phyloP scores from a whole-genome alignment of 2,888 invertebrate genomes.

The Lasioglossum calceatum region DNA sequence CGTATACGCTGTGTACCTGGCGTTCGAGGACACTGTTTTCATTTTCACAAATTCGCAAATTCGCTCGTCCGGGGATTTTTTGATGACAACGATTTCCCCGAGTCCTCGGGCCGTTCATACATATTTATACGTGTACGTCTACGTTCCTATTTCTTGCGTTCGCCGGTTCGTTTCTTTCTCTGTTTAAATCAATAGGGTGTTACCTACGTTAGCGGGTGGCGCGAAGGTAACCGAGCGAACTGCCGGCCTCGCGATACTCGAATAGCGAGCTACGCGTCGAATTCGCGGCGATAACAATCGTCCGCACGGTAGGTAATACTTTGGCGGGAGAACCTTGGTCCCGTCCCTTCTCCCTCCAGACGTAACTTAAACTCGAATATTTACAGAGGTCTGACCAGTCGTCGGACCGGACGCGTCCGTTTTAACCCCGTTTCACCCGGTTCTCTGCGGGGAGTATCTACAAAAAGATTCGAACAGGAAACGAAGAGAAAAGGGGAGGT shows the following conservation, averaged over 20 bases:
- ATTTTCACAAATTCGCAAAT: background rate
- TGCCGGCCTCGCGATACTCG: background rate
- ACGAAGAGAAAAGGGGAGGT: background rate
- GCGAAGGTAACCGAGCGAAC: background rate
- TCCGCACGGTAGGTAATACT: background rate
- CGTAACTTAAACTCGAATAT: conserved; percentile 9
- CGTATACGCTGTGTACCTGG: conserved; percentile 9
- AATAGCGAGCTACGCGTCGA: background rate
- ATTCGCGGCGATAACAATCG: background rate
- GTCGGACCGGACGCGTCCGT: background rate
- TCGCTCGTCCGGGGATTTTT: background rate
- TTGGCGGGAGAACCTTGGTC: conserved; percentile 10
- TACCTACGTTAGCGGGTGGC: conserved; percentile 49
- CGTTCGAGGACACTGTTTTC: background rate
- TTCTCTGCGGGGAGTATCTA: background rate
- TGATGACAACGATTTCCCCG: conserved; percentile 25
- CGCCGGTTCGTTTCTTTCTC: conserved; percentile 16
- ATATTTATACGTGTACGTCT: conserved; percentile 58
- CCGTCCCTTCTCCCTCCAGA: conserved; percentile 30
- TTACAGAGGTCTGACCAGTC: conserved; percentile 4
- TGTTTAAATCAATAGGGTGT: conserved; percentile 54
- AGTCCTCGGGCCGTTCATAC: conserved; percentile 54
- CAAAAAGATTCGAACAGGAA: conserved; percentile 8
- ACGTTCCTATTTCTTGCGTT: conserved; percentile 43
- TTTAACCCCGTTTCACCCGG: background rate